These are phyloP conservation scores for Spodoptera litura DNA, from an alignment of 1,140 invertebrate genomes.

Conservation along the genomic window DNA sequence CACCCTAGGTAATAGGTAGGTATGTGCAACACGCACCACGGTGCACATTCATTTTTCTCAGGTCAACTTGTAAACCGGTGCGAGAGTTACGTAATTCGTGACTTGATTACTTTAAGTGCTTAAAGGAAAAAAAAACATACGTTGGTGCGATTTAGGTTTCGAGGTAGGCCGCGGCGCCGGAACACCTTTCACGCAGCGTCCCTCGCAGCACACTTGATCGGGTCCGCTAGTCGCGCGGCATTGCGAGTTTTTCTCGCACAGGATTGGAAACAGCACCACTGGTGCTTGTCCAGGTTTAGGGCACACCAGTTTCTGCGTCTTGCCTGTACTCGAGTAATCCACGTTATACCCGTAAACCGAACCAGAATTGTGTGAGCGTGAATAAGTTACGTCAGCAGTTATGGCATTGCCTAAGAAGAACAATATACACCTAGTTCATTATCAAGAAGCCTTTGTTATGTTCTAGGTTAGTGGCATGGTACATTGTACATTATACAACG, in stretches of 20 bases:
- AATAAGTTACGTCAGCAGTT: constrained; percentile 59
- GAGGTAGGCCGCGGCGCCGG: constrained; percentile 85
- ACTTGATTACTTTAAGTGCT: constrained; percentile 7
- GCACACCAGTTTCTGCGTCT: constrained; percentile 82
- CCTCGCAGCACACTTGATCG: constrained; percentile 86
- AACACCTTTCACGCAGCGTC: constrained; percentile 87
- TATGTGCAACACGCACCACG: background rate
- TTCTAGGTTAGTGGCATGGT: background rate
- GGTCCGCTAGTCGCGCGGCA: constrained; percentile 84
- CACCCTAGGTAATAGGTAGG: background rate
- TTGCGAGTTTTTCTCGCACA: constrained; percentile 86
- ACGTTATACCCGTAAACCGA: constrained; percentile 55
- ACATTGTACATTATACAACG: too few relatives aligned
- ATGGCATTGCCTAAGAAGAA: constrained; percentile 58
- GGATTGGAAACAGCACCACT: constrained; percentile 85
- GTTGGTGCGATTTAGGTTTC: constrained; percentile 85
- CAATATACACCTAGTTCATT: constrained; percentile 52
- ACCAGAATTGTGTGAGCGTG: constrained; percentile 51
- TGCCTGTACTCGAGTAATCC: constrained; percentile 69
- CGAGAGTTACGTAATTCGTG: background rate
- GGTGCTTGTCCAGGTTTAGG: constrained; percentile 83
- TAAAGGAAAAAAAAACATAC: constrained; percentile 74
- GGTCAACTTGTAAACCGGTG: constrained; percentile 32
- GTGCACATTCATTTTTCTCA: constrained; percentile 12
- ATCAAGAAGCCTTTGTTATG: constrained; percentile 1